These are phyloP conservation scores for Blastobasis lacticolella DNA, from an alignment of 2,888 invertebrate species.

Conservation along the genomic window DNA sequence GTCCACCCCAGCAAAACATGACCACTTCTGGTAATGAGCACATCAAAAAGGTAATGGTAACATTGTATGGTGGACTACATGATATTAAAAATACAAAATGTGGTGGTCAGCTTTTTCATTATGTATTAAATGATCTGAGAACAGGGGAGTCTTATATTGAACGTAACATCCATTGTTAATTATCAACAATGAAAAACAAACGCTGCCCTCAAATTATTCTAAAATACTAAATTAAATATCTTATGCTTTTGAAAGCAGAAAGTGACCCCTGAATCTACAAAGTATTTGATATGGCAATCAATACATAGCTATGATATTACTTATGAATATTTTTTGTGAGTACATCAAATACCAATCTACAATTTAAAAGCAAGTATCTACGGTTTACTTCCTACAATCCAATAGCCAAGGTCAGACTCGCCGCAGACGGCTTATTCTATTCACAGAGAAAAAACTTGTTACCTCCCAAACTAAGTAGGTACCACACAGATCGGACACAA, in stretches of 20 bases:
- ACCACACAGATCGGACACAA: slow-evolving; percentile 8
- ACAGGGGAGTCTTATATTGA: too few species aligned
- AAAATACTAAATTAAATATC: too few species aligned
- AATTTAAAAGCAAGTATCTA: slow-evolving; percentile 71
- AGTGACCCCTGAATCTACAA: neutral
- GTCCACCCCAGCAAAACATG: slow-evolving; percentile 12
- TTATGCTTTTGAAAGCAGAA: too few species aligned
- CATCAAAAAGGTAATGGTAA: too few species aligned
- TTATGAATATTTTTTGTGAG: slow-evolving; percentile 65
- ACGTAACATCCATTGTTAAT: too few species aligned
- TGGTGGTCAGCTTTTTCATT: too few species aligned
- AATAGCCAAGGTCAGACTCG: slow-evolving; percentile 68
- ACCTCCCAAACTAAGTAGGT: slow-evolving; percentile 29
- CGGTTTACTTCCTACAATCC: slow-evolving; percentile 74
- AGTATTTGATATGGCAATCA: neutral
- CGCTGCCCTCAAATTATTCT: too few species aligned
- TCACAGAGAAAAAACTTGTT: slow-evolving; percentile 60
- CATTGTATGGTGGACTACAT: too few species aligned
- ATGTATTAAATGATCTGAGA: too few species aligned
- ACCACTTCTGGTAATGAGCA: too few species aligned
- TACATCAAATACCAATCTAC: slow-evolving; percentile 72
- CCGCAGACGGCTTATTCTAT: slow-evolving; percentile 66
- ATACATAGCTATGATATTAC: slow-evolving; percentile 28
- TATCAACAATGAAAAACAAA: too few species aligned
- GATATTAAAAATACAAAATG: too few species aligned